phyloP scores from a whole-genome alignment of 92 coral and sea anemone genomes.

The Zoanthus sociatus region DNA sequence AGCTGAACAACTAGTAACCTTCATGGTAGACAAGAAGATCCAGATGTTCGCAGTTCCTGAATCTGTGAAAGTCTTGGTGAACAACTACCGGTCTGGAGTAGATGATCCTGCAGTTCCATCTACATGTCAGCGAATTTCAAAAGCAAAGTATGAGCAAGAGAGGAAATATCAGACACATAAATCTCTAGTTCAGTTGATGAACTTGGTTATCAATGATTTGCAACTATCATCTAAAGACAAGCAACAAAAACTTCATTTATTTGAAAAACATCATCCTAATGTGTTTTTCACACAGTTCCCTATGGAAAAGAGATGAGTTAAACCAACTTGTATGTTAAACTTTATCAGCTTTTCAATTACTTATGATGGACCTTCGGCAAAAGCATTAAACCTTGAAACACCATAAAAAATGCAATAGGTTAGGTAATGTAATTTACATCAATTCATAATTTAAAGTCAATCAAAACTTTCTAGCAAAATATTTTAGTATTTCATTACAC shows the following conservation, averaged over 20 bases:
- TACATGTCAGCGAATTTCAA: conserved; percentile 71
- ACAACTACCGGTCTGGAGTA: conserved; percentile 61
- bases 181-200: conserved; percentile 71
- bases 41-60: conserved; percentile 72
- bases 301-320: conserved; percentile 57
- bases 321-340: too few species aligned
- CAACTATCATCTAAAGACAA: conserved; percentile 81
- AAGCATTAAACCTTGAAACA: too few species aligned
- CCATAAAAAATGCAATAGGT: too few species aligned
- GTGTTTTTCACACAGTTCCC: conserved; percentile 84
- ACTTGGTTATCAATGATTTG: conserved; percentile 71
- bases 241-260: conserved; percentile 68
- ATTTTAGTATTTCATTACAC: too few species aligned
- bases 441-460: too few species aligned
- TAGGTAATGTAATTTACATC: too few species aligned
- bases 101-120: conserved; percentile 66
- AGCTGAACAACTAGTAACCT: conserved; percentile 61
- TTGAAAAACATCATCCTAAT: conserved; percentile 81
- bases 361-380: too few species aligned
- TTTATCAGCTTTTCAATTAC: too few species aligned
- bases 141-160: conserved; percentile 73
- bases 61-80: conserved; percentile 61
- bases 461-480: too few species aligned
- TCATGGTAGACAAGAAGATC: conserved; percentile 72
- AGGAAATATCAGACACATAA: conserved; percentile 57